Evolutionary conservation across 2,888 invertebrate species (phyloP).

Genomic region (Drosophila cyrtoloma): DNA sequence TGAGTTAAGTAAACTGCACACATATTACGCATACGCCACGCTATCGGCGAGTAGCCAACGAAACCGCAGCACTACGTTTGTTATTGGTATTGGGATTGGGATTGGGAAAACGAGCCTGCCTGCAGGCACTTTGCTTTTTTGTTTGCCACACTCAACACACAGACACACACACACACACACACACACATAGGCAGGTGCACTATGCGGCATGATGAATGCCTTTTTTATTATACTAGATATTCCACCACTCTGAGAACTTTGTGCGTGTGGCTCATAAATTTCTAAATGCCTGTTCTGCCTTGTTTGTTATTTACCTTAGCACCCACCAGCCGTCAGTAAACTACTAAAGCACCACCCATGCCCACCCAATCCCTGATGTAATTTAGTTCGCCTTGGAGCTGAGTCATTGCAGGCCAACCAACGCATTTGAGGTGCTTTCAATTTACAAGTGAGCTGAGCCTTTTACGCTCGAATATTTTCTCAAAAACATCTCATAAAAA

Average conservation of each 20-base stretch:
- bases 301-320: conserved; percentile 10
- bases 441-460: neutral
- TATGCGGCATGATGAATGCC: conserved; percentile 64
- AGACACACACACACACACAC: neutral
- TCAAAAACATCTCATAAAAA: neutral
- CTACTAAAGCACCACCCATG: neutral
- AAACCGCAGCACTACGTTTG: conserved; percentile 7
- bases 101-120: conserved; percentile 33
- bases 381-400: neutral
- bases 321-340: neutral
- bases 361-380: neutral
- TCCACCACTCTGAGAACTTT: conserved; percentile 25
- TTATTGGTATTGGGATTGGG: conserved; percentile 18
- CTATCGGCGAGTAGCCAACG: conserved; percentile 1
- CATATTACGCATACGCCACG: conserved; percentile 48
- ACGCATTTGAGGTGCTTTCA: neutral
- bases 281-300: conserved; percentile 44
- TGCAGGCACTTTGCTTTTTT: conserved; percentile 25
- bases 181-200: conserved; percentile 22
- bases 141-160: conserved; percentile 25
- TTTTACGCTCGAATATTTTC: neutral
- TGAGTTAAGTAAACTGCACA: conserved; percentile 61
- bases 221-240: conserved; percentile 57
- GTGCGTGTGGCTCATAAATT: conserved; percentile 68
- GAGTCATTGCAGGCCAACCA: neutral